These are phyloP conservation scores for Buathra laborator DNA, from an alignment of 2,888 invertebrate genomes.

Conservation along the genomic window DNA sequence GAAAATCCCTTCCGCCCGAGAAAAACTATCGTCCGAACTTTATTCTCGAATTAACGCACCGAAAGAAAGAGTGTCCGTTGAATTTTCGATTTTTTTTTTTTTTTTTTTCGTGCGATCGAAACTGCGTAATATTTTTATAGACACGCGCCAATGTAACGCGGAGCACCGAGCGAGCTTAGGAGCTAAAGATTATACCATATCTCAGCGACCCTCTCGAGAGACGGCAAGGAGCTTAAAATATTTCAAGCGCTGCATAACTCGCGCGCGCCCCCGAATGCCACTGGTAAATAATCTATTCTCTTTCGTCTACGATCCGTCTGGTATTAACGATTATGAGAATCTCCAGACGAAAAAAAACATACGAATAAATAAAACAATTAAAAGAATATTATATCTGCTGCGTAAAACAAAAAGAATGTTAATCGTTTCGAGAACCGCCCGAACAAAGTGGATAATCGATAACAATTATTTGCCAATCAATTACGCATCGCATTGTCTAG, in stretches of 20 bases:
- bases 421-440: background rate
- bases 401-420: slow-evolving; percentile 3
- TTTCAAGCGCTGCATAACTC: slow-evolving; percentile 63
- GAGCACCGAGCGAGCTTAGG: background rate
- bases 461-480: slow-evolving; percentile 39
- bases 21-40: background rate
- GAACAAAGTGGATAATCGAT: background rate
- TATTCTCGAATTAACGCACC: background rate
- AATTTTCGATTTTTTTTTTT: background rate
- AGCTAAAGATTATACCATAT: slow-evolving; percentile 21
- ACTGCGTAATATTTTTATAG: background rate
- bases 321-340: background rate
- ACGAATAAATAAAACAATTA: background rate
- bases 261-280: slow-evolving; percentile 26
- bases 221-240: slow-evolving; percentile 44
- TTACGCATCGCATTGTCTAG: slow-evolving; percentile 25
- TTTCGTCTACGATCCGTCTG: slow-evolving; percentile 1
- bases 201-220: slow-evolving; percentile 38
- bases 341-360: background rate
- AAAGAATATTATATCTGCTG: background rate
- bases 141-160: background rate
- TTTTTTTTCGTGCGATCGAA: background rate
- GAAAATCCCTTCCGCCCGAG: background rate
- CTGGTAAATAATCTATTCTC: background rate
- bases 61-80: background rate